Evolutionary conservation across 2,888 invertebrate species (phyloP).

Genomic region (Osmoderma eremita): DNA sequence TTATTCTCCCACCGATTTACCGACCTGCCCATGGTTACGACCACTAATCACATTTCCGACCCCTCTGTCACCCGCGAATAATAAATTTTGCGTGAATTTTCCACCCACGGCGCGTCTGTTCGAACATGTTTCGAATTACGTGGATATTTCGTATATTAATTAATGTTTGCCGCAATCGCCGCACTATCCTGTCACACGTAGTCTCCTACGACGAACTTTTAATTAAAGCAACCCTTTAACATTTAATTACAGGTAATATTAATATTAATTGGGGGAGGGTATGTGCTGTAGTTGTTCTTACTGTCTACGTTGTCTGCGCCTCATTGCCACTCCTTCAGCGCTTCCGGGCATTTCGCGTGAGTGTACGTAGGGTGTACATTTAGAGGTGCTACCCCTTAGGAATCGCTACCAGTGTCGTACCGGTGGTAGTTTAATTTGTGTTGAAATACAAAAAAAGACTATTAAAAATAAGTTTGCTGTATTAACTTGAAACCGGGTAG

Average conservation of each 20-base stretch:
- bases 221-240: slow-evolving; percentile 32
- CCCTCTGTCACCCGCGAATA: not conserved
- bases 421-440: not conserved
- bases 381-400: not conserved
- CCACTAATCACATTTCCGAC: slow-evolving; percentile 2
- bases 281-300: slow-evolving; percentile 25
- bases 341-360: slow-evolving; percentile 1
- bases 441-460: too few relatives aligned
- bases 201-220: slow-evolving; percentile 28
- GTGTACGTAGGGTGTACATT: not conserved
- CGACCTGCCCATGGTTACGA: not conserved
- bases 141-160: slow-evolving; percentile 32
- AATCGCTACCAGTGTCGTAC: slow-evolving; percentile 1
- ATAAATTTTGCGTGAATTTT: slow-evolving; percentile 28
- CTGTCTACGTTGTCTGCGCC: slow-evolving; percentile 4
- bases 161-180: slow-evolving; percentile 12
- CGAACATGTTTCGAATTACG: slow-evolving; percentile 30
- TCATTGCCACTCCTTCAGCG: not conserved
- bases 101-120: slow-evolving; percentile 1
- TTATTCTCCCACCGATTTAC: slow-evolving; percentile 1
- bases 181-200: not conserved
- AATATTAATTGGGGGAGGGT: slow-evolving; percentile 40
- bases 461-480: too few relatives aligned
- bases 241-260: slow-evolving; percentile 39
- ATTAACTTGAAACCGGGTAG: too few relatives aligned